A percentile compares a stretch with the other conserved stretches of the same genome.
These are phyloP conservation scores for Caenorhabditis sp. DNA, from an alignment of 2,888 invertebrate species.

Conservation along the genomic window DNA sequence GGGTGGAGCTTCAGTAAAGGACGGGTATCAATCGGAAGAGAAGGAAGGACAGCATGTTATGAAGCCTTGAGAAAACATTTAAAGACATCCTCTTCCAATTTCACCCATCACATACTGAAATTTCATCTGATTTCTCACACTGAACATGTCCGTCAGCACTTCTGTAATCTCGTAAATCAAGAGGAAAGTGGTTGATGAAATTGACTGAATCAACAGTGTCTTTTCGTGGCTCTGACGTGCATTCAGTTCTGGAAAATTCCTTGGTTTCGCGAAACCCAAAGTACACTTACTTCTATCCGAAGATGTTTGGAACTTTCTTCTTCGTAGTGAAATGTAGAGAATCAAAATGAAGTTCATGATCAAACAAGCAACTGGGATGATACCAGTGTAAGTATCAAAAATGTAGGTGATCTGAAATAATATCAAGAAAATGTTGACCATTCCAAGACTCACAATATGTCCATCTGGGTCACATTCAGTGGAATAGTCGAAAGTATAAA, in stretches of 20 bases:
- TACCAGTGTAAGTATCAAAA: conserved; percentile 30
- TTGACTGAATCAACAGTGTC: conserved; percentile 30
- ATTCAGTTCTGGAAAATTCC: conserved; percentile 19
- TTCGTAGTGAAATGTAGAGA: conserved; percentile 9
- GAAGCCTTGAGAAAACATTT: no score
- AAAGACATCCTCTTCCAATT: no score
- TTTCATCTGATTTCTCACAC: background rate
- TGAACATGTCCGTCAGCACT: conserved; percentile 16
- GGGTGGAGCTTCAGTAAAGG: no score
- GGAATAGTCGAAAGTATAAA: conserved; percentile 23
- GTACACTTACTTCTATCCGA: conserved; percentile 16
- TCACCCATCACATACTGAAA: no score
- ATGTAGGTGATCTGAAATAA: conserved; percentile 32
- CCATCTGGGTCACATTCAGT: conserved; percentile 35
- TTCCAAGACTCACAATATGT: conserved; percentile 10
- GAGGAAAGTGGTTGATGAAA: conserved; percentile 38
- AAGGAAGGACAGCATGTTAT: no score
- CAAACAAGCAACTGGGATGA: conserved; percentile 21
- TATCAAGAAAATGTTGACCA: background rate
- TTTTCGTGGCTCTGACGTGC: conserved; percentile 30
- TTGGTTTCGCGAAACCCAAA: background rate
- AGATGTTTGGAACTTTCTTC: conserved; percentile 4
- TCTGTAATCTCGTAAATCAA: conserved; percentile 41
- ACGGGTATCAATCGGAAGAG: no score
- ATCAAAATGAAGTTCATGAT: conserved; percentile 28